These are phyloP conservation scores for Channallabes apus DNA, from an alignment of 2,797 vertebrate species.

Conservation along the genomic window DNA sequence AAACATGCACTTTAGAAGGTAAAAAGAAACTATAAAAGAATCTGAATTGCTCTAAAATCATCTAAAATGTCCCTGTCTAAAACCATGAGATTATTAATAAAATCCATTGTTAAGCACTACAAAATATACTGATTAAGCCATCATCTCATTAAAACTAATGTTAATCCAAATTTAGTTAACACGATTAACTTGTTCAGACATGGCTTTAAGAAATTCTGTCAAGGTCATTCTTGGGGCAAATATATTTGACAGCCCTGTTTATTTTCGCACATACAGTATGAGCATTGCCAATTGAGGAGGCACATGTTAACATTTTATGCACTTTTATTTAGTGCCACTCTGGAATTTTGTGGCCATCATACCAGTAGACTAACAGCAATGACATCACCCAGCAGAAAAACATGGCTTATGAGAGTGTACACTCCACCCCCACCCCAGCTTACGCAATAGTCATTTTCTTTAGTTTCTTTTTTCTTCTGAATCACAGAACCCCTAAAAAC, in stretches of 20 bases:
- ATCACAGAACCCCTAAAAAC: slow-evolving; percentile 66
- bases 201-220: not conserved
- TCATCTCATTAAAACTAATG: not conserved
- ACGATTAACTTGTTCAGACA: not conserved
- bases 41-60: no score
- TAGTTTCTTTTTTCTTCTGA: slow-evolving; percentile 61
- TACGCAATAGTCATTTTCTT: slow-evolving; percentile 63
- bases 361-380: slow-evolving; percentile 60
- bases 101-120: not conserved
- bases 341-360: slow-evolving; percentile 59
- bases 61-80: no score
- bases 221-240: not conserved
- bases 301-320: slow-evolving; percentile 42
- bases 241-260: not conserved
- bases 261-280: not conserved
- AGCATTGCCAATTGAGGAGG: not conserved
- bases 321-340: slow-evolving; percentile 62
- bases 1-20: no score
- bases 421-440: slow-evolving; percentile 65
- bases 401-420: slow-evolving; percentile 62
- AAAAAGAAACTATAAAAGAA: no score
- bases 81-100: not conserved
- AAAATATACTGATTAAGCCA: not conserved
- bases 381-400: slow-evolving; percentile 71
- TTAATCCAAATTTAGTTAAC: not conserved